These are phyloP conservation scores for Synodontis membranacea DNA, from an alignment of 2,113 vertebrate genomes.

Conservation along the genomic window DNA sequence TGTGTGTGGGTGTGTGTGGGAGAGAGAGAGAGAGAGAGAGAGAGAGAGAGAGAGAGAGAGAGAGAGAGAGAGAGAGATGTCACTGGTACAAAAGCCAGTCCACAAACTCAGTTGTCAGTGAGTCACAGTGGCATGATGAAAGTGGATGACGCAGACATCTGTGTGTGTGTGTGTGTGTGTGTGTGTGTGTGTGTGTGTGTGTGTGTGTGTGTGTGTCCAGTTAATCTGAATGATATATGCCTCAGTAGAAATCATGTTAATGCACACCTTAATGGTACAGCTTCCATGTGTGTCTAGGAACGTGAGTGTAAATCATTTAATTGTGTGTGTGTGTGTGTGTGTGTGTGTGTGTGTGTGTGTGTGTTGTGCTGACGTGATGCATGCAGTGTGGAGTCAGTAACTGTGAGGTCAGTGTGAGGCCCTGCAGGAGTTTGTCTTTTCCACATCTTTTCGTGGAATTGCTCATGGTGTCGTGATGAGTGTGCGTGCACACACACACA, in stretches of 20 bases:
- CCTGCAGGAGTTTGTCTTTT: background rate
- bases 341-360: background rate
- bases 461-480: background rate
- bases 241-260: background rate
- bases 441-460: slow-evolving; percentile 20
- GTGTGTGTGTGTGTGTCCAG: background rate
- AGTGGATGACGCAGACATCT: background rate
- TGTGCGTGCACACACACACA: background rate
- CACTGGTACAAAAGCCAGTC: background rate
- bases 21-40: background rate
- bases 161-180: background rate
- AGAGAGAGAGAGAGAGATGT: background rate
- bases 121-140: slow-evolving; percentile 3
- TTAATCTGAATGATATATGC: background rate
- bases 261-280: too few relatives aligned
- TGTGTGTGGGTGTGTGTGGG: too few relatives aligned
- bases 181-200: background rate
- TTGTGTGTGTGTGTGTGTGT: slow-evolving; percentile 6
- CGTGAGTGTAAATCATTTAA: background rate
- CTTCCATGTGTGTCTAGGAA: background rate
- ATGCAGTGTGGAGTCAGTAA: background rate
- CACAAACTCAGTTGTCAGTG: background rate
- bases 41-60: background rate
- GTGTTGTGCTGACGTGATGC: background rate
- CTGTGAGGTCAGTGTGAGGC: background rate